A percentile compares a stretch with the other conserved stretches of the same genome.
Evolutionary conservation across 2,797 vertebrate species (phyloP).

Genomic region (Sebastes itinus): DNA sequence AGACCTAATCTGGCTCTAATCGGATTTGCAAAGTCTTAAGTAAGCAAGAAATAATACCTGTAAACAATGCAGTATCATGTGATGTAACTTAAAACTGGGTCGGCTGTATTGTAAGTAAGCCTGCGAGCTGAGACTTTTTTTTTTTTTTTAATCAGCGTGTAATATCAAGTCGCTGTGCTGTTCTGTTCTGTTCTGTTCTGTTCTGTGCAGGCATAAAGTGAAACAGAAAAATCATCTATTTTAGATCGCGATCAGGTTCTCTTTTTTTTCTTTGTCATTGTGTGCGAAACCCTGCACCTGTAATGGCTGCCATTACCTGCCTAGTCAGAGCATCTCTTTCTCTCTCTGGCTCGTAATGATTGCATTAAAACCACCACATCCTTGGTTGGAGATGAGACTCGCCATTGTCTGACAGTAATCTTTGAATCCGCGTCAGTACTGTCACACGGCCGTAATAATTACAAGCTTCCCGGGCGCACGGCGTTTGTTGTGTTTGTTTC

Average conservation of each 20-base stretch:
- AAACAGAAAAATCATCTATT: slow-evolving; percentile 63
- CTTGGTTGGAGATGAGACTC: slow-evolving; percentile 37
- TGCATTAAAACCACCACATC: slow-evolving; percentile 45
- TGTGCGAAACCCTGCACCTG: slow-evolving; percentile 68
- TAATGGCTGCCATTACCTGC: slow-evolving; percentile 70
- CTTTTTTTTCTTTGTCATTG: slow-evolving; percentile 47
- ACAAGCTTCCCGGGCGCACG: background rate
- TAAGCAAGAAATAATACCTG: slow-evolving; percentile 71
- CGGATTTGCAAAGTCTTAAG: slow-evolving; percentile 71
- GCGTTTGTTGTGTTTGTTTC: slow-evolving; percentile 6
- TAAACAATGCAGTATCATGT: slow-evolving; percentile 61
- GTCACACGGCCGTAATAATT: slow-evolving; percentile 22
- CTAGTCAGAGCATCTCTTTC: slow-evolving; percentile 42
- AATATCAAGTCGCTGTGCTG: slow-evolving; percentile 46
- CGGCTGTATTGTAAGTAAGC: slow-evolving; percentile 47
- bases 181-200: slow-evolving; percentile 13
- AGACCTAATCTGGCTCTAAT: slow-evolving; percentile 68
- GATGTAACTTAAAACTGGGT: slow-evolving; percentile 51
- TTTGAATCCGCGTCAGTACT: slow-evolving; percentile 28
- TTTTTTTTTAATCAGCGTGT: slow-evolving; percentile 42
- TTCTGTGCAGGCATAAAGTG: slow-evolving; percentile 36
- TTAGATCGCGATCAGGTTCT: slow-evolving; percentile 58
- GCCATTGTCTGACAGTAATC: slow-evolving; percentile 45
- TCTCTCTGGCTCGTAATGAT: slow-evolving; percentile 43
- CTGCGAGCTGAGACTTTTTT: slow-evolving; percentile 33